phyloP scores from a whole-genome alignment of 2,888 invertebrate genomes.

The Automeris io region DNA sequence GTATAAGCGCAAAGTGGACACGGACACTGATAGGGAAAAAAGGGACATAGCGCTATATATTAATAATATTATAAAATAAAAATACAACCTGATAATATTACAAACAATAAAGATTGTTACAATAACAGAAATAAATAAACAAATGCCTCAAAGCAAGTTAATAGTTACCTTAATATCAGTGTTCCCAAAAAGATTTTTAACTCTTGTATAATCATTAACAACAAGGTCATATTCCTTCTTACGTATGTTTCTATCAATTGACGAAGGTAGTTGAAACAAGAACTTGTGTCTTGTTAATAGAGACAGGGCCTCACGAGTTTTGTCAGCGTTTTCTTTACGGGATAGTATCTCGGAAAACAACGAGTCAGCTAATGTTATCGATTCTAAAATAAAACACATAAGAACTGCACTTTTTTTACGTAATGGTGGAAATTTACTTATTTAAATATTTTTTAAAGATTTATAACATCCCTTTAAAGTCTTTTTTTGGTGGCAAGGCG shows the following conservation, averaged over 20 bases:
- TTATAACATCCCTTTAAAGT: too few relatives aligned
- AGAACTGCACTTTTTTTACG: neutral
- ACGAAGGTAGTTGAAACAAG: conserved; percentile 95
- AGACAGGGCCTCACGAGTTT: conserved; percentile 95
- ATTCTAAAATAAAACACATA: conserved; percentile 78
- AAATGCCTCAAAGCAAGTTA: neutral
- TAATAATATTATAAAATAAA: too few relatives aligned
- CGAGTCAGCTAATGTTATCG: conserved; percentile 93
- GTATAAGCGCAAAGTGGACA: too few relatives aligned
- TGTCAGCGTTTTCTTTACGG: conserved; percentile 95
- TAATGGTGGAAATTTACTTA: too few relatives aligned
- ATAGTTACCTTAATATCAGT: conserved; percentile 86
- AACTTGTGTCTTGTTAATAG: conserved; percentile 96
- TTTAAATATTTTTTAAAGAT: too few relatives aligned
- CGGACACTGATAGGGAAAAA: too few relatives aligned
- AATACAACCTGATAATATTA: neutral
- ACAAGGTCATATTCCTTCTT: conserved; percentile 97
- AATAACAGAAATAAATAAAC: neutral
- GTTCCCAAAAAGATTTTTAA: conserved; percentile 95
- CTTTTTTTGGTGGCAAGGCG: too few relatives aligned
- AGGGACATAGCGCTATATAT: too few relatives aligned
- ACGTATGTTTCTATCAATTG: conserved; percentile 94
- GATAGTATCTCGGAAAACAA: conserved; percentile 95
- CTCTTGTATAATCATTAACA: conserved; percentile 97
- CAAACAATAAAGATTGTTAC: neutral